Evolutionary conservation across 2,888 invertebrate genomes (phyloP), one percentile per base, ranked within the genome.

Genomic region (Flexamia atlantica): DNA sequence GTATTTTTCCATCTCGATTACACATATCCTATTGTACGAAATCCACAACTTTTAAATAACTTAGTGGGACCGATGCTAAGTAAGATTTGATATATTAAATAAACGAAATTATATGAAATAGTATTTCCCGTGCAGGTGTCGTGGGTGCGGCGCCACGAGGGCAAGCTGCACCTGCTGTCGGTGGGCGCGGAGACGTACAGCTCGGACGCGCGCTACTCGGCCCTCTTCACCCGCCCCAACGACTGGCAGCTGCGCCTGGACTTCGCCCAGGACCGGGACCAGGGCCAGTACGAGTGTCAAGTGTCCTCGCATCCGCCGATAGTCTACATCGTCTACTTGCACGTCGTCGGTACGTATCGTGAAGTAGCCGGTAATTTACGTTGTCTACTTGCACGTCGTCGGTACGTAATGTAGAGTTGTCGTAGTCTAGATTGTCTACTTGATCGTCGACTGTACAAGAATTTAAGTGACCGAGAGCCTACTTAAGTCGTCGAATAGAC

Each of bases 231-330:
- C 93, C 93, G 84, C 9, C 95, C 95, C 10, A 95, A 95, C 88
- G 94, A 96, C 89, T 96, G 96, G 96, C 93, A 95, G 86, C 92
- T 96, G 84, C 92, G 93, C 85, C 93, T 96, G 83, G 93, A 94
- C 89, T 94, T 94, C 89, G 94, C 95, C 86, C 94, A 94, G 84
- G 94, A 95, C 89, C 91, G 94, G 83, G 96, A 96, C 89, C 94
- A 94, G 86, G 96, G 96, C 17, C 93, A 92, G 87, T 95, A 95
- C 90, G 95, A 95, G 90, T 95, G 95, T 88, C 95, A 95, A 91
- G 94, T 95, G 86, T 95, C 95, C 17, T 93, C 94, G 23, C 95
- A 95, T 90, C 95, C 95, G 10, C 95, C 95, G 12, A 90, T 95
- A 84, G 94, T 95, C 86, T 91, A 95, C 88, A 92, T 94, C 88